phyloP scores from a whole-genome alignment of 2,113 vertebrate genomes.

The Hucho hucho region DNA sequence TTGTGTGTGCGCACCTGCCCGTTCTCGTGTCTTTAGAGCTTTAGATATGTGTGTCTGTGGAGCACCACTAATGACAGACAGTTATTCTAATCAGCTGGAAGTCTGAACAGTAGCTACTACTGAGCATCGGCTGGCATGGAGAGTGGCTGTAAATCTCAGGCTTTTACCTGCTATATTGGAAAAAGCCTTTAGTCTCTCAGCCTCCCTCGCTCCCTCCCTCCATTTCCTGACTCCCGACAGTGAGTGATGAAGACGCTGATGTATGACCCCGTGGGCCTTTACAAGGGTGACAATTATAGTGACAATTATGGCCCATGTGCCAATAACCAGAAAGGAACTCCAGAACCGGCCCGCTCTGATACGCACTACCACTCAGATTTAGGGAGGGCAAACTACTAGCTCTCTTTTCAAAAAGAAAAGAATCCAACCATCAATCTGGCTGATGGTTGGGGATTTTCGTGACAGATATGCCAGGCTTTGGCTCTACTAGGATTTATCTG shows the following conservation, averaged over 20 bases:
- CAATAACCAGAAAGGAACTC: neutral
- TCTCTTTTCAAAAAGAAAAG: neutral
- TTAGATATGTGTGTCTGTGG: neutral
- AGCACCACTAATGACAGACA: neutral
- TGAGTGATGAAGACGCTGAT: neutral
- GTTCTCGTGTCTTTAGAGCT: neutral
- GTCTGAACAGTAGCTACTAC: neutral
- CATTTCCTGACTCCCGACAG: neutral
- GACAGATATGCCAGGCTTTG: neutral
- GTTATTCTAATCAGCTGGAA: neutral
- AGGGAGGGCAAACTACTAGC: neutral
- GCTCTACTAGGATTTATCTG: neutral
- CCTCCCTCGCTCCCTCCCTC: neutral
- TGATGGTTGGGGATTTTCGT: neutral
- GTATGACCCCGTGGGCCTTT: neutral
- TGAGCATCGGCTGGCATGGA: too few species aligned
- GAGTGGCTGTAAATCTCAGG: neutral
- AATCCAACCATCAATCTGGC: neutral
- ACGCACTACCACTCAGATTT: neutral
- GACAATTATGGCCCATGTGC: neutral
- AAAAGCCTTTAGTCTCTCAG: neutral
- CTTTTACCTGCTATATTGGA: neutral
- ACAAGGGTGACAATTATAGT: constrained; percentile 3
- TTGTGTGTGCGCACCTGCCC: neutral
- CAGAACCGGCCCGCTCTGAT: neutral